Evolutionary conservation across 2,113 vertebrate genomes (phyloP).

Genomic region (Tupaia tana): DNA sequence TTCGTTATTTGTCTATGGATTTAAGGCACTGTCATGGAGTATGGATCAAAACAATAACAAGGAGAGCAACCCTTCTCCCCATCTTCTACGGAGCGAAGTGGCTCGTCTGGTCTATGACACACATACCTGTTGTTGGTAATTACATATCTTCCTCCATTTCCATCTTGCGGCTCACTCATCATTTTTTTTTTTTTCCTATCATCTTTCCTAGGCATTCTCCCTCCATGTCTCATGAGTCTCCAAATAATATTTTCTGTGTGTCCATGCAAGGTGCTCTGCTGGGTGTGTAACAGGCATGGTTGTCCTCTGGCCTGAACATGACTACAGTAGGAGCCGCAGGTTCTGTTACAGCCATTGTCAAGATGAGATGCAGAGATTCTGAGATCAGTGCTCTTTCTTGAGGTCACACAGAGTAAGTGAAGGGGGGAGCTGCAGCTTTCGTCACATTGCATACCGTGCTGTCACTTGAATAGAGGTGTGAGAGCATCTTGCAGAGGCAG

Average conservation of each 20-base stretch:
- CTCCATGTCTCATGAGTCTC: background rate
- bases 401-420: background rate
- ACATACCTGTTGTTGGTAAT: accelerated
- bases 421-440: background rate
- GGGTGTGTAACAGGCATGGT: too few species aligned
- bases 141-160: background rate
- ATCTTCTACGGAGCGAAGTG: too few species aligned
- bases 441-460: accelerated
- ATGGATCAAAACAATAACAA: accelerated
- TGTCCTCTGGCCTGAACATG: background rate
- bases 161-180: background rate
- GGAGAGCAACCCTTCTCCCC: accelerated
- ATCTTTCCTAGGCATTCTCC: background rate
- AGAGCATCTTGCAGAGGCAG: background rate
- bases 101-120: accelerated
- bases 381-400: background rate
- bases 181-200: background rate
- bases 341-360: too few species aligned
- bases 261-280: background rate
- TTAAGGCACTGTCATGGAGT: background rate
- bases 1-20: accelerated
- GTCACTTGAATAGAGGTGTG: background rate
- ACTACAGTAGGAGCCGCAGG: too few species aligned
- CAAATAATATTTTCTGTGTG: background rate
- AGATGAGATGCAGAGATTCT: background rate